Evolutionary conservation across 1,140 invertebrate species (phyloP), one percentile per base, ranked within the genome.

Genomic region (Leptinotarsa lineolata): DNA sequence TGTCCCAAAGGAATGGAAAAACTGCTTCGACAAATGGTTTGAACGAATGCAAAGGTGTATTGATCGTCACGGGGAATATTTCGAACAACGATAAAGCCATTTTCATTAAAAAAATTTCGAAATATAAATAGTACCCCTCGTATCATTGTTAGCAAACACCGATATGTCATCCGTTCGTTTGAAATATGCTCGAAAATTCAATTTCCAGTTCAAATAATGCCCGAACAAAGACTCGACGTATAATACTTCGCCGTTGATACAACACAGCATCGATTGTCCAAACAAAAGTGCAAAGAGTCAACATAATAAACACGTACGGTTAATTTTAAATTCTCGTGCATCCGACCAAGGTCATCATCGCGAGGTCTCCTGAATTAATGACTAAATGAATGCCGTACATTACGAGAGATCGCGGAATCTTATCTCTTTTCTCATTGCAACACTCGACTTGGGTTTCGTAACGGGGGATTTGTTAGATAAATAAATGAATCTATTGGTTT

Each of bases 271-370:
- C 48, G 45, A n/a, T 46, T 13, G 48, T 54, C 2, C 48, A 54
- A 54, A 54, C 48, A 54, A 54, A 54, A 54, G 48, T 54, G 48
- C 48, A 16, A 54, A 54, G 6, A 54, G 48, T 54, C 48, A 54
- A n/a, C 48, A 54, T n/a, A 54, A 54, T 54, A 54, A 54, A 54
- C 48, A 54, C 48, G 48, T 54, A 54, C n/a, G 48, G 48, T 54
- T 54, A 54, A 54, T 54, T 54, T 54, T 54, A 54, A 16, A 54
- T 54, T 54, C 13, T 54, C 48, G 6, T 54, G 48, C 48, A 54
- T 54, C 48, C 15, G n/a, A n/a, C 48, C 48, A 54, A 54, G 48
- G 48, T 54, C 48, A n/a, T 54, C 48, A 54, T 18, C n/a, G 48
- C 48, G 48, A 54, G 48, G 48, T 54, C n/a, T 15, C 48, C n/a